Base-by-base conservation (phyloP, 2,113 vertebrate genomes). In the Centrocercus urophasianus region DNA sequence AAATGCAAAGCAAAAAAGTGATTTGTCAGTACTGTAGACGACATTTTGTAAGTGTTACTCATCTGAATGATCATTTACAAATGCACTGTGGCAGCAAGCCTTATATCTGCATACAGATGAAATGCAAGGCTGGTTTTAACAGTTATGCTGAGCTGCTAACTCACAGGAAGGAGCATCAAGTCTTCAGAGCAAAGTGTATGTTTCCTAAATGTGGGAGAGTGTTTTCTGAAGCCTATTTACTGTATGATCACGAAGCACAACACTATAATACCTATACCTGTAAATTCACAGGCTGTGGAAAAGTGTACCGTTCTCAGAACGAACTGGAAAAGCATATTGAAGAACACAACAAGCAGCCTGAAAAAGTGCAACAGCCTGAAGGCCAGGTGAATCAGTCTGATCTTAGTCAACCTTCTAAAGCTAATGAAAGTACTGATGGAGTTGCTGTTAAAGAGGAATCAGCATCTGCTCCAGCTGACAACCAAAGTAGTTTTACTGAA, bases 191-290 rank as follows among this genome's bases (percentile, higher is more conserved):
- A 20, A 98, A 97, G 71, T 99, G 99, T 97, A 99, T 99, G 98
- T 99, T 99, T 98, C 98, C 99, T 54, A 98, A 98, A 78, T 99
- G 99, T 91, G 99, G 99, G 30, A 98, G 98, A 89, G 98, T 99
- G 89, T 99, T 99, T 96, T 98, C 97, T 5, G 98, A 99, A 94
- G 98, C 99, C 27, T 99, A 99, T 86, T 98, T 98, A 94, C 98
- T 99, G 3, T 99, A 99, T 56, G 99, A 99, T 89, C 99, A 99
- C 0, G 99, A 99, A 98, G 98, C 99, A 74, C 99, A 99, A 54
- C 99, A 99, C 98, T 99, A 99, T 95, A 99, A 99, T 91, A 99
- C 98, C 3, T 99, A 98, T 20, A 99, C 99, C 8, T 99, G 99
- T 97, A 99, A 97, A 97, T 96, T 96, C 64, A 91, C 89, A 10